Evolutionary conservation across 2,113 vertebrate genomes (phyloP), one percentile per base, ranked within the genome.

Genomic region (Atrichornis clamosus): DNA sequence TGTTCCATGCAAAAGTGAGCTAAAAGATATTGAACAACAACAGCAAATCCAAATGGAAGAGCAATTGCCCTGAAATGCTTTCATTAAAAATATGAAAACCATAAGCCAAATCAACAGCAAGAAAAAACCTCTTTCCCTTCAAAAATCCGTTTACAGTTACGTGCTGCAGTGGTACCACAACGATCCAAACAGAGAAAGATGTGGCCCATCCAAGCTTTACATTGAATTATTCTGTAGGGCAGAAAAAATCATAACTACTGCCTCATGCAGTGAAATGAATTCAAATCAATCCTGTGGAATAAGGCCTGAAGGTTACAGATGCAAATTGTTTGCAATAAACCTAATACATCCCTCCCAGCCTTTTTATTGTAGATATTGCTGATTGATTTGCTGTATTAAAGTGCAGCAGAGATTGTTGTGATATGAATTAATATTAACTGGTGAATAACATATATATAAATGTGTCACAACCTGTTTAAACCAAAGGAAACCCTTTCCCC

Each of bases 391-490:
- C 35, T 78, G 10, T 59, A 70, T 82, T 93, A 75, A 81, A 91
- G 23, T 30, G 24, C 19, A 74, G 41, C 15, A 63, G 65, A 95
- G 42, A 96, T 73, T 74, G 27, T 46, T 88, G 47, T 77, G 69
- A 53, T 92, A 83, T 68, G 68, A 96, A 93, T 91, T 95, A 92
- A 94, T 85, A 96, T 50, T 81, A 96, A 89, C 49, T 91, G 78
- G 22, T 88, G 68, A 93, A 69, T 74, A 96, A 83, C 23, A 9
- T 33, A 47, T 52, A 62, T 59, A 93, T 65, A 85, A 95, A 93
- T 85, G 55, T 77, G 85, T 95, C 88, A 89, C 42, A 91, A 92
- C 6, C 42, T n/a, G 52, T 87, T 83, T 37, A 96, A 94, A 95
- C 90, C 62, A 70, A 56, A 86, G 53, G 49, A 93, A 90, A 87